A percentile compares a stretch with the other conserved stretches of the same genome.
These are phyloP conservation scores for Dendrocincla tyrannina DNA, from an alignment of 2,797 vertebrate species.

Conservation along the genomic window DNA sequence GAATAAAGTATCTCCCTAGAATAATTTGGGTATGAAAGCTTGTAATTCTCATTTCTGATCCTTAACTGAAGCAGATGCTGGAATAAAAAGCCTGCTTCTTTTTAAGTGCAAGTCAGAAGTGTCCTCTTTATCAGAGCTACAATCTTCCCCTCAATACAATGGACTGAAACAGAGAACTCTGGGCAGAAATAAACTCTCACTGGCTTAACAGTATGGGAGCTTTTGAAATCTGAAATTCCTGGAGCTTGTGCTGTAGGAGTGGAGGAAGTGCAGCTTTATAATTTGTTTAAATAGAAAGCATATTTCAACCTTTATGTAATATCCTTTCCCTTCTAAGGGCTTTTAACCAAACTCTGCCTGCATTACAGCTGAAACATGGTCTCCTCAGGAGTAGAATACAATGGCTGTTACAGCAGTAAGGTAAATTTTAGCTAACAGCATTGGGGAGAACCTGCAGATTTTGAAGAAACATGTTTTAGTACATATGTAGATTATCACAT, in stretches of 20 bases:
- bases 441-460: neutral
- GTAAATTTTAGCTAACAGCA: neutral
- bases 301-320: constrained; percentile 22
- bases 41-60: neutral
- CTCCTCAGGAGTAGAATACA: neutral
- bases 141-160: neutral
- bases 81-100: neutral
- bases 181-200: neutral
- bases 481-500: neutral
- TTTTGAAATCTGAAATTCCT: neutral
- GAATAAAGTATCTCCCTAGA: neutral
- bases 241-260: neutral
- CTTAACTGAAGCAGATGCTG: neutral
- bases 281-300: constrained; percentile 31
- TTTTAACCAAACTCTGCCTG: neutral
- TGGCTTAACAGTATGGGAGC: neutral
- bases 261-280: neutral
- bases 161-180: neutral
- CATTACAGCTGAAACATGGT: neutral
- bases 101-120: neutral
- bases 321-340: constrained; percentile 16
- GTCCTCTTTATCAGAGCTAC: neutral
- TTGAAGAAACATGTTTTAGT: neutral
- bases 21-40: neutral
- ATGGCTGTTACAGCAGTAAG: neutral